Conservation (phyloP, 2,888 invertebrate species). For the Corbicula japonica region DNA sequence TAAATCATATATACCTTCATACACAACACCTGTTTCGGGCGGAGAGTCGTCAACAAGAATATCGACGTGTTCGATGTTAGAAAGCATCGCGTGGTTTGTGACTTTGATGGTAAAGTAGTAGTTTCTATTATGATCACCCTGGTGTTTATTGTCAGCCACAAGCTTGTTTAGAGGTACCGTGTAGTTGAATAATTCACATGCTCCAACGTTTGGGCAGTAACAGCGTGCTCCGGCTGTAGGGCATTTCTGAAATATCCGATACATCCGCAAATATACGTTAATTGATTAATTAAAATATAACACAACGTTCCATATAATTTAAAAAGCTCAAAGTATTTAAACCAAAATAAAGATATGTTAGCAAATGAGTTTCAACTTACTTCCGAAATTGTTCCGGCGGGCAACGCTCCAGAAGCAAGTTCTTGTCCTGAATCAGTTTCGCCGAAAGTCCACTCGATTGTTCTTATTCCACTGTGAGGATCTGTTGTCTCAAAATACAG, state of each 20-base stretch:
- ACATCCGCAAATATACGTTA: neutral
- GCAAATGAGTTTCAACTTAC: neutral
- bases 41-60: conserved; percentile 69
- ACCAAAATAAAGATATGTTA: neutral
- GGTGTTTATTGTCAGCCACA: conserved; percentile 40
- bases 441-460: conserved; percentile 67
- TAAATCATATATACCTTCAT: conserved; percentile 48
- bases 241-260: conserved; percentile 3
- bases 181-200: conserved; percentile 55
- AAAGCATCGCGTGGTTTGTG: conserved; percentile 63
- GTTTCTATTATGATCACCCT: conserved; percentile 67
- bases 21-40: conserved; percentile 64
- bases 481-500: conserved; percentile 66
- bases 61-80: conserved; percentile 47
- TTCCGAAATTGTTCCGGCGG: neutral
- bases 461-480: conserved; percentile 64
- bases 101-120: conserved; percentile 64
- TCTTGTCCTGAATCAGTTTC: conserved; percentile 31
- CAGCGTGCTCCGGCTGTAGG: conserved; percentile 28
- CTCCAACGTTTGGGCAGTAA: conserved; percentile 63
- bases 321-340: neutral
- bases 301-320: neutral
- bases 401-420: conserved; percentile 13
- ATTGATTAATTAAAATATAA: neutral
- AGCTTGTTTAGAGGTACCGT: conserved; percentile 44